phyloP scores from a whole-genome alignment of 2,888 invertebrate species.

The Escarpia spicata region DNA sequence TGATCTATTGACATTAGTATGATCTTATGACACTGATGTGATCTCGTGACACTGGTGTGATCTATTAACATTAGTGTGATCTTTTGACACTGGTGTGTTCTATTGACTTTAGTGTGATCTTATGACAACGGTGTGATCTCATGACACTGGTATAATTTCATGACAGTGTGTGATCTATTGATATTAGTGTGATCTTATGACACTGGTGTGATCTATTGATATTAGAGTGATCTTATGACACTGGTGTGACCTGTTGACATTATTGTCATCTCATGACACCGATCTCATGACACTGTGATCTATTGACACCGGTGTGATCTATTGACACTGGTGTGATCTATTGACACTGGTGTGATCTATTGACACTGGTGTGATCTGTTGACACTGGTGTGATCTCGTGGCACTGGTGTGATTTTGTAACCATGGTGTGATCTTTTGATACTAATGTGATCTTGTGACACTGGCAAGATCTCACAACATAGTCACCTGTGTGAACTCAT shows the following conservation, averaged over 20 bases:
- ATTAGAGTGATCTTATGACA: too few relatives aligned
- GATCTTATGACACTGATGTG: neutral
- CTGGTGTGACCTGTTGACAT: too few relatives aligned
- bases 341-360: neutral
- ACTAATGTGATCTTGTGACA: too few relatives aligned
- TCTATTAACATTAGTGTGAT: neutral
- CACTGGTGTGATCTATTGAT: too few relatives aligned
- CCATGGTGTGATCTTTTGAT: neutral
- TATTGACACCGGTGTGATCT: neutral
- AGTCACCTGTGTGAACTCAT: too few relatives aligned
- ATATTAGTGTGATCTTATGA: too few relatives aligned
- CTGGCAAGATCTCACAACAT: too few relatives aligned
- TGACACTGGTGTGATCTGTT: neutral
- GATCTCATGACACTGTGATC: neutral
- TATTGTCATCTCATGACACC: neutral
- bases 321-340: neutral
- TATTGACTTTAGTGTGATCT: neutral
- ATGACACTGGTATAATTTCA: too few relatives aligned
- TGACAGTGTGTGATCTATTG: too few relatives aligned
- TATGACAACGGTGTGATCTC: neutral
- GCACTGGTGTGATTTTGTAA: neutral
- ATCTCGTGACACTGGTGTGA: neutral
- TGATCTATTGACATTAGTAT: neutral
- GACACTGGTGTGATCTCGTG: neutral
- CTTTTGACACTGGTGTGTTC: neutral